phyloP scores from a whole-genome alignment of 2,888 invertebrate species.

The Glomeris marginata region DNA sequence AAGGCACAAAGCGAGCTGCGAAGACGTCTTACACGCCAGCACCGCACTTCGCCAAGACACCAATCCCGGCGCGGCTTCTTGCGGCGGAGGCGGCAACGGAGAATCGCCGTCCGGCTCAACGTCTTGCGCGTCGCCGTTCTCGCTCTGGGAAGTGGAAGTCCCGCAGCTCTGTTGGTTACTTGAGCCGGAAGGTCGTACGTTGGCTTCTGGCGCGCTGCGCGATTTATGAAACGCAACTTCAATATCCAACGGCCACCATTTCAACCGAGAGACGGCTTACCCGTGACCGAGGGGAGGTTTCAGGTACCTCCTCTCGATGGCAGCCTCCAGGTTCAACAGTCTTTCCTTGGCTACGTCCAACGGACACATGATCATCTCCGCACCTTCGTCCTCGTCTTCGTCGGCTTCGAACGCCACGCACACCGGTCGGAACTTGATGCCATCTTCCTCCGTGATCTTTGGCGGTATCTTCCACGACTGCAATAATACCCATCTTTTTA shows the following conservation, averaged over 20 bases:
- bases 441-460: slow-evolving; percentile 41
- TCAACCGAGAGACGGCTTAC: no score
- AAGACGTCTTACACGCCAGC: slow-evolving; percentile 63
- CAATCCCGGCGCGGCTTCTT: slow-evolving; percentile 53
- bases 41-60: slow-evolving; percentile 75
- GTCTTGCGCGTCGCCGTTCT: slow-evolving; percentile 19
- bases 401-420: slow-evolving; percentile 22
- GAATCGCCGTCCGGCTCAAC: background rate
- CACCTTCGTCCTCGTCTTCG: slow-evolving; percentile 19
- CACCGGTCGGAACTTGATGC: slow-evolving; percentile 34
- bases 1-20: slow-evolving; percentile 78
- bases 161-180: slow-evolving; percentile 3
- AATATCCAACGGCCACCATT: no score
- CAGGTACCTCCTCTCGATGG: slow-evolving; percentile 81
- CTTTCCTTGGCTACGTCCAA: slow-evolving; percentile 49
- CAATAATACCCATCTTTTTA: slow-evolving; percentile 4
- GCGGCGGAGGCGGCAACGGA: slow-evolving; percentile 6
- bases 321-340: slow-evolving; percentile 66
- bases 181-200: slow-evolving; percentile 13
- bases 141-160: no score
- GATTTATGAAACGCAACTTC: slow-evolving; percentile 19
- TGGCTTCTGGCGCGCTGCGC: background rate
- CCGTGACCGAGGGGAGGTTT: slow-evolving; percentile 68
- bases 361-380: slow-evolving; percentile 17
- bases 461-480: slow-evolving; percentile 61